Percentiles rank a stretch among this genome's conserved stretches.
Conservation (phyloP, 2,797 vertebrate genomes). For the Gymnopithys bicolor region DNA sequence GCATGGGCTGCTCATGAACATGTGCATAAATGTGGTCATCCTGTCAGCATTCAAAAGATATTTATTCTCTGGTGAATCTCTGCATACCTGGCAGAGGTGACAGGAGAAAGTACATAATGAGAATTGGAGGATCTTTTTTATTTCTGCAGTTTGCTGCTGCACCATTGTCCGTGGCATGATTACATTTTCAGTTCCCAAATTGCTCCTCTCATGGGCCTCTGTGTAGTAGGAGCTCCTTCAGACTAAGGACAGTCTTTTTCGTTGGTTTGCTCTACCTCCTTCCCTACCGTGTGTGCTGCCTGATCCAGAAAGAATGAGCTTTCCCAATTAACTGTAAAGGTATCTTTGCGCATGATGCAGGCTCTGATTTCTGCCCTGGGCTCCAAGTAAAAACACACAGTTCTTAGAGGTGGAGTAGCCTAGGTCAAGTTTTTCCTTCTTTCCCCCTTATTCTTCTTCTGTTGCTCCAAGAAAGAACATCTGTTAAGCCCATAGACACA, state of each 20-base stretch:
- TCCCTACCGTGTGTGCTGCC: not conserved
- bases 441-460: not conserved
- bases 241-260: not conserved
- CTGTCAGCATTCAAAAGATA: not conserved
- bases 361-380: not conserved
- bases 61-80: not conserved
- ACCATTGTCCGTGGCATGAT: not conserved
- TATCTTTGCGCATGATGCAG: not conserved
- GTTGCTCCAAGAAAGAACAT: not conserved
- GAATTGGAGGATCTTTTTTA: not conserved
- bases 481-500: slow-evolving; percentile 24
- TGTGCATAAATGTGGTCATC: not conserved
- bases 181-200: not conserved
- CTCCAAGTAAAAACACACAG: not conserved
- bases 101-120: not conserved
- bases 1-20: not conserved
- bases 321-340: not conserved
- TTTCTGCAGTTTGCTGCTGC: not conserved
- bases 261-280: not conserved
- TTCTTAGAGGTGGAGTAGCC: not conserved
- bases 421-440: not conserved
- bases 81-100: not conserved
- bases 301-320: not conserved
- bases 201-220: not conserved
- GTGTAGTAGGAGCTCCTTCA: not conserved